These are phyloP conservation scores for Tuta absoluta DNA, from an alignment of 2,888 invertebrate genomes.

Conservation along the genomic window DNA sequence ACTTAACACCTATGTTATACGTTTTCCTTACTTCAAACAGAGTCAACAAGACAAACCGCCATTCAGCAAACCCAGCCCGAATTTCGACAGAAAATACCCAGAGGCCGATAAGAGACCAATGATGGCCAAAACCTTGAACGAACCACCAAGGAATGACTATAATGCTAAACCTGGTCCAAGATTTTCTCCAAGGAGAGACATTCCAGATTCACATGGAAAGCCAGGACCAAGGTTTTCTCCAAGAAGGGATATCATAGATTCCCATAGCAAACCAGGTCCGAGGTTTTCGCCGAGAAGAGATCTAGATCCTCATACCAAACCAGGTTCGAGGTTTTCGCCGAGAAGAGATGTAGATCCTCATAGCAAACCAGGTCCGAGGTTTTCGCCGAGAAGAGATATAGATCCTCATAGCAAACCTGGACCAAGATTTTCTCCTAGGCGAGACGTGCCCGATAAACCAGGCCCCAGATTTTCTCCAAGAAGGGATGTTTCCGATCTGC, in stretches of 20 bases:
- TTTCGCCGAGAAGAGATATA: slow-evolving; percentile 30
- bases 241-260: slow-evolving; percentile 31
- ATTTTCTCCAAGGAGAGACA: slow-evolving; percentile 29
- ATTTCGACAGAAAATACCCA: slow-evolving; percentile 42
- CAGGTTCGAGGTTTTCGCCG: slow-evolving; percentile 27
- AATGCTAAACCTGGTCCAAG: slow-evolving; percentile 25
- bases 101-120: slow-evolving; percentile 37
- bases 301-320: slow-evolving; percentile 27
- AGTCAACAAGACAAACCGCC: slow-evolving; percentile 10
- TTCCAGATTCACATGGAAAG: not conserved
- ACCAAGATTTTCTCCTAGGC: slow-evolving; percentile 26
- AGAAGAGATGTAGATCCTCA: slow-evolving; percentile 29
- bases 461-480: slow-evolving; percentile 27
- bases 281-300: not conserved
- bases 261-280: not conserved
- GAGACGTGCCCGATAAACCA: slow-evolving; percentile 34
- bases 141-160: slow-evolving; percentile 1
- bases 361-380: slow-evolving; percentile 28
- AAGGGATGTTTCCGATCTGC: slow-evolving; percentile 23
- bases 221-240: not conserved
- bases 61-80: slow-evolving; percentile 39
- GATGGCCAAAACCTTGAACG: not conserved
- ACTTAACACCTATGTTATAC: not conserved
- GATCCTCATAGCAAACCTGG: slow-evolving; percentile 28
- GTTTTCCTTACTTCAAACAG: not conserved